Evolutionary conservation across 2,797 vertebrate genomes (phyloP).

Genomic region (Chaetodon trifasciatus): DNA sequence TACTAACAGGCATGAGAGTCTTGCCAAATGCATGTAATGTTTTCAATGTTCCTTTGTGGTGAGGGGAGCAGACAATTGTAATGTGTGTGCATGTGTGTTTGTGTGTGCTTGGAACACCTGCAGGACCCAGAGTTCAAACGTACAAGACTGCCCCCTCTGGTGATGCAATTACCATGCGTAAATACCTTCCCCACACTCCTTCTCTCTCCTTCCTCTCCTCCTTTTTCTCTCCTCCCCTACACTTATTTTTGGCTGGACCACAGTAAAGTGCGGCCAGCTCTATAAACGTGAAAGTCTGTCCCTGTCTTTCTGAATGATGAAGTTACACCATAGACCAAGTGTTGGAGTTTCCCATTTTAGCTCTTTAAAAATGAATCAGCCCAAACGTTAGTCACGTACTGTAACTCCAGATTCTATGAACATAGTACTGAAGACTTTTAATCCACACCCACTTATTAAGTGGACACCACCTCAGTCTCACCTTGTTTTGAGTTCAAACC

Average conservation of each 20-base stretch:
- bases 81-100: slow-evolving; percentile 38
- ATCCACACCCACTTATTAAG: background rate
- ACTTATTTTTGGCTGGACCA: slow-evolving; percentile 3
- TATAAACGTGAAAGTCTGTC: background rate
- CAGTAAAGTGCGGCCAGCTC: background rate
- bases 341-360: background rate
- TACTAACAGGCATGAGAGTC: slow-evolving; percentile 47
- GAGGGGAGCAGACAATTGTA: slow-evolving; percentile 29
- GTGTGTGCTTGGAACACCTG: slow-evolving; percentile 78
- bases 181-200: slow-evolving; percentile 57
- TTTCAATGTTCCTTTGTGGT: slow-evolving; percentile 58
- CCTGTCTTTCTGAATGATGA: background rate
- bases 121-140: slow-evolving; percentile 81
- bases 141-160: slow-evolving; percentile 76
- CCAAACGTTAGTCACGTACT: background rate
- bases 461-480: background rate
- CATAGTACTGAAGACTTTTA: background rate
- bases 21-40: slow-evolving; percentile 61
- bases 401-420: background rate
- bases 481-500: background rate
- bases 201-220: background rate
- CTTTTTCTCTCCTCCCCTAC: background rate
- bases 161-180: slow-evolving; percentile 74
- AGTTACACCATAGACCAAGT: background rate
- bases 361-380: background rate